These are phyloP conservation scores for Setophaga coronata DNA, from an alignment of 2,113 vertebrate species.

Conservation along the genomic window DNA sequence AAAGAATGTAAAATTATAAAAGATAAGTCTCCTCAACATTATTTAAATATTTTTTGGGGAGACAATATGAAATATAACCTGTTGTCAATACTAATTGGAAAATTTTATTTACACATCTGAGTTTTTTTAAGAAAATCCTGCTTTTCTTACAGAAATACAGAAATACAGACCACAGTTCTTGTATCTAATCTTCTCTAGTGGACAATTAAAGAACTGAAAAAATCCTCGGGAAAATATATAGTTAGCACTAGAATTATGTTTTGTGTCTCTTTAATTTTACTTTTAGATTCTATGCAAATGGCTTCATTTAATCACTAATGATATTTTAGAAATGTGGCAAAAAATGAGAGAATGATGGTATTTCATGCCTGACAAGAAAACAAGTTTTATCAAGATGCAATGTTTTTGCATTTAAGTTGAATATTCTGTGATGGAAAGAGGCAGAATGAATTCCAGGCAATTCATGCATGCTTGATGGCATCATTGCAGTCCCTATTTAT, in stretches of 20 bases:
- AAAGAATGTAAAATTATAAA: not conserved
- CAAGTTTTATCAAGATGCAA: not conserved
- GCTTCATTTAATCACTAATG: not conserved
- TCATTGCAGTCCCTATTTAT: not conserved
- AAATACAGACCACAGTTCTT: not conserved
- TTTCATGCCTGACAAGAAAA: not conserved
- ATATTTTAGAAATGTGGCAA: not conserved
- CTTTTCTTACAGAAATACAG: not conserved
- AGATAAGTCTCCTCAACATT: not conserved
- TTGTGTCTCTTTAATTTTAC: not conserved
- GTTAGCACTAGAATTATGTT: not conserved
- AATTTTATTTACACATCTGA: not conserved
- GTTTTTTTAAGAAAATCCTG: not conserved
- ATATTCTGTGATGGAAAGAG: not conserved
- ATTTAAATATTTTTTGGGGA: not conserved
- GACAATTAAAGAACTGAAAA: not conserved
- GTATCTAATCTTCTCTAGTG: not conserved
- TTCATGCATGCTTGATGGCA: not conserved
- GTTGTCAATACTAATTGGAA: not conserved
- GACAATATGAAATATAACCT: not conserved
- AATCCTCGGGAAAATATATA: not conserved
- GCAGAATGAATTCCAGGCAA: slow-evolving; percentile 15
- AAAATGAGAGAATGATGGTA: not conserved
- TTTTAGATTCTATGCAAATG: not conserved
- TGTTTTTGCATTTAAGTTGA: not conserved